Evolutionary conservation across 2,797 vertebrate genomes (phyloP), one percentile per base, ranked within the genome.

Genomic region (Glossophaga mutica): DNA sequence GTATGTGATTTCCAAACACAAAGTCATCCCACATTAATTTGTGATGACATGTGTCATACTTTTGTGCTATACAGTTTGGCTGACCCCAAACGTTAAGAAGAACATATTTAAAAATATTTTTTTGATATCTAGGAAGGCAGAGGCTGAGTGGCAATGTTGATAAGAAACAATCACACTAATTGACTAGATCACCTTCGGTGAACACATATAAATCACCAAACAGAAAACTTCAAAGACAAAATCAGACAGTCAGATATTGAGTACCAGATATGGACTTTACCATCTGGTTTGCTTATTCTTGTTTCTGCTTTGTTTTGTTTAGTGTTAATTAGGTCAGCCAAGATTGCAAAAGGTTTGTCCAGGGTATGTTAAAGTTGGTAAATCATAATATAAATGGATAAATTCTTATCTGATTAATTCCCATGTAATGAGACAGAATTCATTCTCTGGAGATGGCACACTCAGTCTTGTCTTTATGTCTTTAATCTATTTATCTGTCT

Each of bases 81-180:
- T 96, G 48, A 37, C 19, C 18, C 65, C 52, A 89, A 86, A 93
- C 83, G 16, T 44, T 89, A 88, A 68, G 74, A 73, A 90, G 37
- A 90, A 83, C 16, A 73, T 37, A 62, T 84, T 77, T 90, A 76
- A 50, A 86, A 95, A 95, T 94, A 44, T 76, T 48, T 70, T 65
- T 92, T 94, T 94, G 37, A 91, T 10, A 95, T 62, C 62, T 76
- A 87, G 34, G 59, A 95, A 82, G 82, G 22, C 34, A 96, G 71
- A 85, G 22, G 0, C 3, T 86, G 18, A 4, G 68, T 24, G 19
- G n/a, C 0, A 83, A 62, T 91, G 83, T 50, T 62, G 26, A 12
- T 79, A 78, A 79, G 74, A 91, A 96, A 91, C 19, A 76, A 87
- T 93, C 18, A 84, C 6, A 46, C 9, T 81, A 70, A 92, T 34